phyloP scores from a whole-genome alignment of 2,797 vertebrate species.

The Bradypus variegatus region DNA sequence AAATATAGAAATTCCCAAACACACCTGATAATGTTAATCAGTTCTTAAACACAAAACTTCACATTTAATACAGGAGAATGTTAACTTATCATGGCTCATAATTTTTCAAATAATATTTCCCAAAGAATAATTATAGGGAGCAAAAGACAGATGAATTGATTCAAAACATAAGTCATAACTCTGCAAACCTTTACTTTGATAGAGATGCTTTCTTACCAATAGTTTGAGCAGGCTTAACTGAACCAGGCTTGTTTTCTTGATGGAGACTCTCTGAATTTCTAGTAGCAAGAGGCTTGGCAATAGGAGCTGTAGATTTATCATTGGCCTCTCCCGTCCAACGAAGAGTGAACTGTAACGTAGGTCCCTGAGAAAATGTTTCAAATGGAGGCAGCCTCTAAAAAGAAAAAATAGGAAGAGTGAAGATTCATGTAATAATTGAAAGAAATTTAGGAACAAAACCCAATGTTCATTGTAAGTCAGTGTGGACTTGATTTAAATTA shows the following conservation, averaged over 20 bases:
- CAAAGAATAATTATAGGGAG: neutral
- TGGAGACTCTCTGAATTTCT: slow-evolving; percentile 92
- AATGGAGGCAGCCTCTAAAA: slow-evolving; percentile 93
- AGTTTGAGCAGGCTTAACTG: slow-evolving; percentile 86
- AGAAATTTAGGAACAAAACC: neutral
- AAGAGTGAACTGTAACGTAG: slow-evolving; percentile 97
- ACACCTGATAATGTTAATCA: neutral
- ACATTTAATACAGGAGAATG: neutral
- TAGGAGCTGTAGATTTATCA: slow-evolving; percentile 91
- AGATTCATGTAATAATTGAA: slow-evolving; percentile 6
- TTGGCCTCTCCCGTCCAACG: slow-evolving; percentile 93
- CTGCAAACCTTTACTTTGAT: slow-evolving; percentile 34
- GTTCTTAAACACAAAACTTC: slow-evolving; percentile 25
- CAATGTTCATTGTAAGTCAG: neutral
- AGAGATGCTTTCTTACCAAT: slow-evolving; percentile 79
- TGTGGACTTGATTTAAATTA: slow-evolving; percentile 11
- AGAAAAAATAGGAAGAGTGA: neutral
- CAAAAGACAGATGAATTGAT: neutral
- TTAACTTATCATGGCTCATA: neutral
- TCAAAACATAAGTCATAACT: neutral
- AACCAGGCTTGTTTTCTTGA: slow-evolving; percentile 90
- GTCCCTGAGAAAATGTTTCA: slow-evolving; percentile 99
- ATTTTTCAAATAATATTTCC: slow-evolving; percentile 19
- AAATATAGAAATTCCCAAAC: neutral
- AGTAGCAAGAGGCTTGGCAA: slow-evolving; percentile 94